Evolutionary conservation across 2,888 invertebrate genomes (phyloP).

Genomic region (Ferdinandea cuprea): DNA sequence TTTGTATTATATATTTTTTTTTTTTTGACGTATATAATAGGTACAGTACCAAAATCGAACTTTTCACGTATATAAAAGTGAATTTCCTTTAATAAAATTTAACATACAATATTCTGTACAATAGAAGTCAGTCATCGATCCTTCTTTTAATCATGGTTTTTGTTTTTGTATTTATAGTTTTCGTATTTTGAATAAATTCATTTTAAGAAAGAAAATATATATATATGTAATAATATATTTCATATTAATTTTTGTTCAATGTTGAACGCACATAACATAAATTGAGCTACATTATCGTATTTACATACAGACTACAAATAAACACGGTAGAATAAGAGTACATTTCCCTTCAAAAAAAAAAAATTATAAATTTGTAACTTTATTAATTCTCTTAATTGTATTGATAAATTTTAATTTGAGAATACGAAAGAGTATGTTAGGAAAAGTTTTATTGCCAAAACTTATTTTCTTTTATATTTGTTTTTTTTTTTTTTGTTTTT

Average conservation of each 20-base stretch:
- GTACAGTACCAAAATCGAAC: slow-evolving; percentile 54
- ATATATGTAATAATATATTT: slow-evolving; percentile 13
- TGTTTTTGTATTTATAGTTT: slow-evolving; percentile 34
- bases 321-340: slow-evolving; percentile 27
- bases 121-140: slow-evolving; percentile 61
- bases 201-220: slow-evolving; percentile 8
- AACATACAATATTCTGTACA: slow-evolving; percentile 63
- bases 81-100: slow-evolving; percentile 43
- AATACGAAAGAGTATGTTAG: slow-evolving; percentile 6
- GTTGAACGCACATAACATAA: slow-evolving; percentile 50
- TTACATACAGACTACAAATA: slow-evolving; percentile 44
- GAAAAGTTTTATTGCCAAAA: slow-evolving; percentile 14
- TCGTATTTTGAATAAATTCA: slow-evolving; percentile 17
- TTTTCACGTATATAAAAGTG: slow-evolving; percentile 54
- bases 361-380: slow-evolving; percentile 1
- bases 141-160: slow-evolving; percentile 23
- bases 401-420: slow-evolving; percentile 24
- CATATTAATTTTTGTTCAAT: slow-evolving; percentile 20
- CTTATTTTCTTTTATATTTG: too few species aligned
- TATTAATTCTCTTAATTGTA: slow-evolving; percentile 2
- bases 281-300: slow-evolving; percentile 63
- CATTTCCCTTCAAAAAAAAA: slow-evolving; percentile 21
- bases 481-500: too few species aligned
- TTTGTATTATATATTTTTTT: slow-evolving; percentile 21
- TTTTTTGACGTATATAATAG: slow-evolving; percentile 31